Evolutionary conservation across 2,113 vertebrate genomes (phyloP), one percentile per base, ranked within the genome.

Genomic region (Calyptomena viridis): DNA sequence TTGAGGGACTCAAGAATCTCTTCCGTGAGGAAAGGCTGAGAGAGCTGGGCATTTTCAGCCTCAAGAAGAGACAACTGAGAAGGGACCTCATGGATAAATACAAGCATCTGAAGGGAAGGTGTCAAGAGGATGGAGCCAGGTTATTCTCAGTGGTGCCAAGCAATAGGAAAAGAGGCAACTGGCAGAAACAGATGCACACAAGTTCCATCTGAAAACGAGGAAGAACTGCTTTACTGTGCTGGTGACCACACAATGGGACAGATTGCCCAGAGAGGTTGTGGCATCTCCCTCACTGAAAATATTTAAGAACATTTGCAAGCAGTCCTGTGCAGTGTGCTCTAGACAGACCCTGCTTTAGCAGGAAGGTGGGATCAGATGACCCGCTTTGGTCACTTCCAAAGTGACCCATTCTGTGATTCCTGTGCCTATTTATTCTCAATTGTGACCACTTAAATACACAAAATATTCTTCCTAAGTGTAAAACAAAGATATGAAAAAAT

Each of bases 111-210:
- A 52, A 81, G 9, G 6, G 18, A 44, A 3, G 5, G 14, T 33
- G 9, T 58, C 50, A 2, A 33, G 31, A 64, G 35, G 11, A 50
- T 69, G 31, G 18, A 62, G 8, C 23, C 25, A 55, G n/a, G 3
- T 14, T 33, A 17, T 76, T 62, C 55, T 47, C 9, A 3, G 40
- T 62, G 18, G 30, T 42, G 21, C 25, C 25, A 23, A 62, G 9
- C 20, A 55, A 23, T 3, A 47, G 21, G 28, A 47, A 6, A 35
- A 31, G 31, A 68, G 40, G 18, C 37, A 59, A 33, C 0, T 0
- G 9, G 14, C 16, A 76, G 40, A 89, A 90, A 47, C 6, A 11
- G 13, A 53, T 31, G n/a, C 40, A 55, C 63, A 35, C 30, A 24
- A 42, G 2, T 14, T 62, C 25, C 25, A 3, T 16, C 5, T 31